Evolutionary conservation across 2,888 invertebrate species (phyloP), one percentile per base, ranked within the genome.

Genomic region (Argyresthia albistria): DNA sequence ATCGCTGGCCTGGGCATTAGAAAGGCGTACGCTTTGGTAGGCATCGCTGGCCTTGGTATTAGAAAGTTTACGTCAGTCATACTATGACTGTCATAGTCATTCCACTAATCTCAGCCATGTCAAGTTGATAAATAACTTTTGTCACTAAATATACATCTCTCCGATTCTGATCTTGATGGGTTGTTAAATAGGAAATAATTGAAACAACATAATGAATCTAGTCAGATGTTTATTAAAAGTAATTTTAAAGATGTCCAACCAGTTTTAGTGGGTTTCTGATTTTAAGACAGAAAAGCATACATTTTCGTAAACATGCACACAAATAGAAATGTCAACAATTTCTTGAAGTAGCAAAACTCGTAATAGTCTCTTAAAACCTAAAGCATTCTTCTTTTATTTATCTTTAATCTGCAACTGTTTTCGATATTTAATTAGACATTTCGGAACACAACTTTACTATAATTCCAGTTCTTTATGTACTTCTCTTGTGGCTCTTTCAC

Each of bases 141-240:
- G 25, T 25, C 2, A 25, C 6, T 6, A 25, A 25, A 25, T 4
- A 25, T 25, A 25, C 25, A 25, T 25, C 25, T 4, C 25, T 6
- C 25, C 2, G 25, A 25, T n/a, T 7, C 37, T 39, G 39, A 39
- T 39, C 25, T 25, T 39, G 39, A 39, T 39, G 10, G 39, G n/a
- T 39, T n/a, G 25, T 6, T 25, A 25, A 25, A 25, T 25, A 25
- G 25, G 25, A 25, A 6, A 25, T 25, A 11, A 37, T 15, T 45
- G 3, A 43, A 37, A 10, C 16, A 43, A 51, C 35, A 1, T 16
- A 39, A 12, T 39, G 52, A 56, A 65, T 71, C 76, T 81, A 82
- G 76, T 80, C 81, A 80, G 80, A 77, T 78, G 75, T 81, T 76
- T 77, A 81, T 80, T 80, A 66, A 64, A 67, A 65, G 70, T 65